Evolutionary conservation across 2,113 vertebrate genomes (phyloP).

Genomic region (Halichoeres trimaculatus): DNA sequence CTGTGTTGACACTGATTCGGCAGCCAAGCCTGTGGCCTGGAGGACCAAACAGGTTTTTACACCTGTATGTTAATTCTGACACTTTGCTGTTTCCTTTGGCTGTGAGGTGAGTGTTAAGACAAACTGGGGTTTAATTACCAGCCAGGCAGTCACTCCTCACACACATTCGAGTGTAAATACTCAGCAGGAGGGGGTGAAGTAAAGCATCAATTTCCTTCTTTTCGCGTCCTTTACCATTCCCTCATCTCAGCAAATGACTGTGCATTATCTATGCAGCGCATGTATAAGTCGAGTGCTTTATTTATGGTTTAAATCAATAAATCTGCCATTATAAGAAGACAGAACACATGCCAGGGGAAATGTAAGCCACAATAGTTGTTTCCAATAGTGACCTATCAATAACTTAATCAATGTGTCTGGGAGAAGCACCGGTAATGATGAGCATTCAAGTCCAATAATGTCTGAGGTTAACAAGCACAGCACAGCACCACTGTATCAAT

Average conservation of each 20-base stretch:
- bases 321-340: slow-evolving; percentile 29
- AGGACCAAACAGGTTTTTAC: slow-evolving; percentile 50
- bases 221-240: not conserved
- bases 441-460: slow-evolving; percentile 43
- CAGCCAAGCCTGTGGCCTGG: slow-evolving; percentile 47
- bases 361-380: slow-evolving; percentile 15
- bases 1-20: slow-evolving; percentile 53
- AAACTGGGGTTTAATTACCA: slow-evolving; percentile 68
- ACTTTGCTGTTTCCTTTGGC: slow-evolving; percentile 72
- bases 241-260: not conserved
- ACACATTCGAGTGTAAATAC: slow-evolving; percentile 42
- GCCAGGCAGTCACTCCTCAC: slow-evolving; percentile 46
- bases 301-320: slow-evolving; percentile 36
- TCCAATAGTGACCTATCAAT: slow-evolving; percentile 53
- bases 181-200: slow-evolving; percentile 21
- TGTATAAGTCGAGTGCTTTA: not conserved
- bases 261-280: not conserved
- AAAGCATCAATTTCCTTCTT: not conserved
- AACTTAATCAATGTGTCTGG: slow-evolving; percentile 57
- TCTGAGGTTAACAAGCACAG: slow-evolving; percentile 46
- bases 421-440: slow-evolving; percentile 46
- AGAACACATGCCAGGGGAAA: slow-evolving; percentile 34
- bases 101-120: slow-evolving; percentile 65
- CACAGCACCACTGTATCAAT: slow-evolving; percentile 30
- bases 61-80: slow-evolving; percentile 74